phyloP scores from a whole-genome alignment of 35 echinoderm and acorn worm genomes.

The Acanthaster planci region DNA sequence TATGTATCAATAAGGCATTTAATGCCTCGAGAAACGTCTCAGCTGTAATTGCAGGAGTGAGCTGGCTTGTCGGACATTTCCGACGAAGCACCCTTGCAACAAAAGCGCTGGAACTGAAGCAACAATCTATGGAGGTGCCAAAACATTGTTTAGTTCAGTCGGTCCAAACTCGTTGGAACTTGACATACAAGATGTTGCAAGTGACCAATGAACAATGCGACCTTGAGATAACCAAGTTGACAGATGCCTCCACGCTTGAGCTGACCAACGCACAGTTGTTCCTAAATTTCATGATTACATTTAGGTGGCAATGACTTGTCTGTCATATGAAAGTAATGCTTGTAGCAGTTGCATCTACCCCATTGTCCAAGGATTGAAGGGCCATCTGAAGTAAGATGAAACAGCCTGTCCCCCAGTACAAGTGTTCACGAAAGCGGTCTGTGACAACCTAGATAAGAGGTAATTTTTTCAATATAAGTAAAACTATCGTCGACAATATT shows the following conservation, averaged over 20 bases:
- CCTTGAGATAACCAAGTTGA: no score
- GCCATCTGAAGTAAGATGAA: background rate
- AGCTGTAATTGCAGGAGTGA: constrained; percentile 34
- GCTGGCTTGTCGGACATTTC: constrained; percentile 46
- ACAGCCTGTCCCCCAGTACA: background rate
- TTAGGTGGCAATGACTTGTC: background rate
- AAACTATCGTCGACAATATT: no score
- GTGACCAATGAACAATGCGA: background rate
- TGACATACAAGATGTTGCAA: background rate
- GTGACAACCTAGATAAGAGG: background rate
- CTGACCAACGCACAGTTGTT: no score
- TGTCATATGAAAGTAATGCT: background rate
- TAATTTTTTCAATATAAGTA: no score
- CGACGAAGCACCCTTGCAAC: constrained; percentile 17
- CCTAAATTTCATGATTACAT: background rate
- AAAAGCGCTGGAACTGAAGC: constrained; percentile 37
- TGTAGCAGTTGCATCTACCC: background rate
- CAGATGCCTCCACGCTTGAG: no score
- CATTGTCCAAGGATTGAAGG: background rate
- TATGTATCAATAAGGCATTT: constrained; percentile 43
- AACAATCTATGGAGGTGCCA: background rate
- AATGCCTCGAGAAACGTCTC: background rate
- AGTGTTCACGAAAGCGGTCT: background rate
- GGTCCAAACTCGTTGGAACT: background rate
- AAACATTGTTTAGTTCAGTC: background rate